Base-by-base conservation (phyloP, 1,140 invertebrate genomes). In the Drosophila novamexicana region DNA sequence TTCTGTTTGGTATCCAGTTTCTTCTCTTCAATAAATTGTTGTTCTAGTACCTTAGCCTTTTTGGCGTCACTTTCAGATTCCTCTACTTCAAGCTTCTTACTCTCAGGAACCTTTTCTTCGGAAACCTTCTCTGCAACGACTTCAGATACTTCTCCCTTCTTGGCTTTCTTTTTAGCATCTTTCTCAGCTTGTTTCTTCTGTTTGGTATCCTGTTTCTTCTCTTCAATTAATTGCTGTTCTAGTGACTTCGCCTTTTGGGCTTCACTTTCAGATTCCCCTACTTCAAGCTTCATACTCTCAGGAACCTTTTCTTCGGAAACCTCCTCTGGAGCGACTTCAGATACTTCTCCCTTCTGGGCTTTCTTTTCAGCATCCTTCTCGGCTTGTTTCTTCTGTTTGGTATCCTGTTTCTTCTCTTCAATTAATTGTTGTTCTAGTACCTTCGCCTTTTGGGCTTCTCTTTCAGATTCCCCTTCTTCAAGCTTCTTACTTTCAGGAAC, bases 361-460 rank as follows among this genome's bases (percentile, higher is more conserved):
- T 53, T 62, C 59, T 59, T 52, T 5, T 53, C 14, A 9, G 47
- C 50, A 32, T 52, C 52, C 7, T 63, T 62, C 45, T 71, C 42
- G 2, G 37, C 18, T 9, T 72, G 52, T 53, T 58, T 68, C 47
- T 63, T 56, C 63, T 68, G 49, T 7, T 57, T 36, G 0, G 12
- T 9, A 32, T 49, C 54, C n/a, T 65, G 12, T 45, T 71, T 63
- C 4, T 45, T 1, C 8, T 68, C 65, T 32, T 75, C 72, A 12
- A 70, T 37, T 8, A 9, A 12, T 74, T 73, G 34, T 18, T 64
- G 61, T 34, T 75, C 68, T n/a, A 72, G 44, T 6, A 52, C 34
- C 59, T 69, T 66, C 49, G 57, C 66, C 74, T 68, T 66, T 76
- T 72, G 36, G 50, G 73, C 37, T 76, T 80, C 65, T 65, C 59